phyloP scores from a whole-genome alignment of 2,888 invertebrate species.

The Eudemis profundana region DNA sequence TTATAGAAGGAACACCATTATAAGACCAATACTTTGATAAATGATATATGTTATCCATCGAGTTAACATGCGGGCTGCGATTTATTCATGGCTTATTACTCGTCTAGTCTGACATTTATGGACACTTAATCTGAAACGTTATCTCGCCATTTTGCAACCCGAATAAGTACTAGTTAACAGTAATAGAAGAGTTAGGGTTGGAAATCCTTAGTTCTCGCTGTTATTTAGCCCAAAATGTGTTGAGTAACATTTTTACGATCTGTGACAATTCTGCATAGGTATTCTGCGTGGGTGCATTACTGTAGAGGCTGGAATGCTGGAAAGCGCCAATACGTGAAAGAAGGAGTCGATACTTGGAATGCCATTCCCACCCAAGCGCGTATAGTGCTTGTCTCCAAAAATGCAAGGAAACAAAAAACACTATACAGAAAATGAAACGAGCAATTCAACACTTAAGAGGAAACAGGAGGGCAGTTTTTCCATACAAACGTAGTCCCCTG shows the following conservation, averaged over 20 bases:
- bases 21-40: neutral
- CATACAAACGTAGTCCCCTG: too few relatives aligned
- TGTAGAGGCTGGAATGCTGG: too few relatives aligned
- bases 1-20: too few relatives aligned
- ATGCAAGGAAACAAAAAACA: too few relatives aligned
- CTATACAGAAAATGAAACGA: too few relatives aligned
- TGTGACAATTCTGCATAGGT: slow-evolving; percentile 21
- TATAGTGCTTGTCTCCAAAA: too few relatives aligned
- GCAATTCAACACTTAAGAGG: too few relatives aligned
- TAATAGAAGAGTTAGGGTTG: slow-evolving; percentile 3
- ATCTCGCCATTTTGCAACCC: slow-evolving; percentile 31
- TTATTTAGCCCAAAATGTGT: slow-evolving; percentile 21
- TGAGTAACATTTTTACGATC: slow-evolving; percentile 24
- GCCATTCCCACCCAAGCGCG: too few relatives aligned
- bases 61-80: slow-evolving; percentile 7
- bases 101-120: slow-evolving; percentile 29
- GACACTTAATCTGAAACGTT: slow-evolving; percentile 35
- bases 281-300: too few relatives aligned
- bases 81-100: slow-evolving; percentile 32
- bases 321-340: too few relatives aligned
- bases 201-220: slow-evolving; percentile 15
- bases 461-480: too few relatives aligned
- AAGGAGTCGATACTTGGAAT: too few relatives aligned
- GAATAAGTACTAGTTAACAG: slow-evolving; percentile 36
- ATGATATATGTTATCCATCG: neutral